phyloP scores from a whole-genome alignment of 1,140 invertebrate species.

The Plectrocnemia conspersa region DNA sequence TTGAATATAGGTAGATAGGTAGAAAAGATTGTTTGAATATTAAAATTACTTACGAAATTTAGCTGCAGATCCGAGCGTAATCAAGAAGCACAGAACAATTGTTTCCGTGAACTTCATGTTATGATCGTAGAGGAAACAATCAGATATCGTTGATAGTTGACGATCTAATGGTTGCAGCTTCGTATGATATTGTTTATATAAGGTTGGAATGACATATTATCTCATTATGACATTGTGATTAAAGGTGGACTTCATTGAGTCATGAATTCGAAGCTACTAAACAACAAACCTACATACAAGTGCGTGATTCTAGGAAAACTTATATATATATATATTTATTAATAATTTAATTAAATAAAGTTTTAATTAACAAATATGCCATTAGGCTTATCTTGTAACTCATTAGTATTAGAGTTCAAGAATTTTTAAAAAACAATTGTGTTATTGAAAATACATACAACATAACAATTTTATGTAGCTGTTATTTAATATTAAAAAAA shows the following conservation, averaged over 20 bases:
- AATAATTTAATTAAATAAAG: too few species aligned
- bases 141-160: background rate
- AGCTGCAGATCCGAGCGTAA: background rate
- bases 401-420: too few species aligned
- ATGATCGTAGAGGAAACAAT: background rate
- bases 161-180: background rate
- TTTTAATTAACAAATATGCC: too few species aligned
- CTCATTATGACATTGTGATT: constrained; percentile 6
- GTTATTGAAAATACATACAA: too few species aligned
- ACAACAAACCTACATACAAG: background rate
- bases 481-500: too few species aligned
- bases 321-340: constrained; percentile 9
- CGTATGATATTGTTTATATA: constrained; percentile 1
- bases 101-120: background rate
- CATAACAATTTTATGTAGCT: too few species aligned
- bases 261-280: too few species aligned
- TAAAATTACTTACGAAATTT: constrained; percentile 1
- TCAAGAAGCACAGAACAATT: background rate
- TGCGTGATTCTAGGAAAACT: background rate
- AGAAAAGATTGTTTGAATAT: constrained; percentile 1
- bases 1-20: too few species aligned
- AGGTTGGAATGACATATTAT: too few species aligned
- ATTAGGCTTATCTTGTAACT: too few species aligned
- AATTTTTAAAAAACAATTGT: too few species aligned
- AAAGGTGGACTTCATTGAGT: too few species aligned